Percentiles rank a stretch among this genome's conserved stretches.
Evolutionary conservation across 2,888 invertebrate species (phyloP).

Genomic region (Eupsilia transversa): DNA sequence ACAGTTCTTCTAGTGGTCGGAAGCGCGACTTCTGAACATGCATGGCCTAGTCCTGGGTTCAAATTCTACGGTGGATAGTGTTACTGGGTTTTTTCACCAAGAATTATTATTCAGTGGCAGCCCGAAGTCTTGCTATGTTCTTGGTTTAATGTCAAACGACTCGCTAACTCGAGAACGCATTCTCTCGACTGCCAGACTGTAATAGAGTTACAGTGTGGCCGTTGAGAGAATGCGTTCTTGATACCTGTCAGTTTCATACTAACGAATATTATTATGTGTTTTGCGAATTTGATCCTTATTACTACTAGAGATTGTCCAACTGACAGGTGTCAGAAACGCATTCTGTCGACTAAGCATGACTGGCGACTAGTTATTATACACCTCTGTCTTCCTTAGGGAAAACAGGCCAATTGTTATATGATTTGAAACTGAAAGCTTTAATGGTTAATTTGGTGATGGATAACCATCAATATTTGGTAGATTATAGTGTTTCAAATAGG

Average conservation of each 20-base stretch:
- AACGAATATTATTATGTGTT: too few relatives aligned
- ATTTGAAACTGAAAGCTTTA: neutral
- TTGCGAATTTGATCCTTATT: too few relatives aligned
- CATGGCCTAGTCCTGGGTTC: neutral
- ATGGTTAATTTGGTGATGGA: neutral
- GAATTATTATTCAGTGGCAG: neutral
- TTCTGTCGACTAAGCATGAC: neutral
- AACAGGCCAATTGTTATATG: neutral
- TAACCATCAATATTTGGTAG: neutral
- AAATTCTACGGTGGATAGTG: neutral
- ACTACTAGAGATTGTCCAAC: too few relatives aligned
- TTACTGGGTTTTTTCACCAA: neutral
- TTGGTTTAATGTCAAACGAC: neutral
- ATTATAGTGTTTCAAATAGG: neutral
- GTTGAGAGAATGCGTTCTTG: too few relatives aligned
- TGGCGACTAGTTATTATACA: neutral
- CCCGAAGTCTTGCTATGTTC: neutral
- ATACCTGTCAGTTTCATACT: too few relatives aligned
- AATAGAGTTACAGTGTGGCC: neutral
- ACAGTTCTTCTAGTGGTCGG: neutral
- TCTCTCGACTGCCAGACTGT: too few relatives aligned
- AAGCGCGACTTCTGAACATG: neutral
- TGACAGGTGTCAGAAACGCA: too few relatives aligned
- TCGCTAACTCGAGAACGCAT: too few relatives aligned
- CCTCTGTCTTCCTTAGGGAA: neutral